Evolutionary conservation across 2,797 vertebrate species (phyloP), one percentile per base, ranked within the genome.

Genomic region (Lophotriccus pileatus): DNA sequence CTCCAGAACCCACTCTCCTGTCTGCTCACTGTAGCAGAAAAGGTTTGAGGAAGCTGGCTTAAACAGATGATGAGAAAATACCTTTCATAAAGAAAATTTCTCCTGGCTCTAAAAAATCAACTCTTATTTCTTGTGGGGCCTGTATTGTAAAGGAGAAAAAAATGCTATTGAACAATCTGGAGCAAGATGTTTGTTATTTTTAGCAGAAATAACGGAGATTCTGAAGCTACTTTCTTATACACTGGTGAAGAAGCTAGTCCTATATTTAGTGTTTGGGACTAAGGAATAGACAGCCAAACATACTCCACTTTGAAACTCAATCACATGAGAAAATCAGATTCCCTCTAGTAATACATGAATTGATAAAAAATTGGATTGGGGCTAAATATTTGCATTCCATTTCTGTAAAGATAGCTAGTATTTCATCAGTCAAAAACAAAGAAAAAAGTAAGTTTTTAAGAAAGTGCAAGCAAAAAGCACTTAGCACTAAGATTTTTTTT

Each of bases 151-250:
- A 47, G 69, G 44, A 36, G 34, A 44, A 55, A 55, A 55, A 59
- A 83, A 27, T 18, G 1, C 7, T 67, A 55, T 90, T 78, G 60
- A 93, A 64, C 59, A 93, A 84, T 90, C 74, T 79, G 86, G 70
- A 93, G n/a, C 32, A 79, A 73, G 63, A 63, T 4, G 16, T 6
- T 67, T 89, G 41, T 53, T 96, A 92, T 77, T 95, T 92, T 85
- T 89, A 96, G 64, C 53, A 87, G 43, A 93, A 95, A 56, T 83
- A 70, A 73, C 44, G 81, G 37, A 69, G 24, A 52, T 58, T 80
- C 43, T 80, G 60, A 94, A 85, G 43, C 55, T 86, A 32, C 30
- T 91, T 68, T 74, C 27, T 60, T 55, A 86, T 82, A 82, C 19
- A 27, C 7, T 66, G 49, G 10, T 49, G 74, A 76, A 66, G 49